phyloP scores from a whole-genome alignment of 2,113 vertebrate genomes.

The Pygoscelis adeliae region DNA sequence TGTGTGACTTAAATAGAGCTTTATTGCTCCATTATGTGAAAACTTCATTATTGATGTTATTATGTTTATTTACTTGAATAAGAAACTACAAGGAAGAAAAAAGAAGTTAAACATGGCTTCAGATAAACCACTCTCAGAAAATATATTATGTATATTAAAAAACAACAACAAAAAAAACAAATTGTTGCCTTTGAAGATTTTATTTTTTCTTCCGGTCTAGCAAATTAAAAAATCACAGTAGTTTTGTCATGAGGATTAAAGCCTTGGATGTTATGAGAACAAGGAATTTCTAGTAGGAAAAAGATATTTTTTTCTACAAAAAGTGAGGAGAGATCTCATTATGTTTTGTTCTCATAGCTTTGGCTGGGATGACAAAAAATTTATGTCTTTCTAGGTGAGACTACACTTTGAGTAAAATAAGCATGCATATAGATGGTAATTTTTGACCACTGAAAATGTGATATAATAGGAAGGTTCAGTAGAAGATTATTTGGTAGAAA shows the following conservation, averaged over 20 bases:
- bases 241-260: not conserved
- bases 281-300: not conserved
- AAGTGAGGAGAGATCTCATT: not conserved
- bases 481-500: not conserved
- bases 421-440: not conserved
- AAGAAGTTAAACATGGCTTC: not conserved
- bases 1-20: not conserved
- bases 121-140: not conserved
- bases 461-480: not conserved
- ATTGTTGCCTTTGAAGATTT: not conserved
- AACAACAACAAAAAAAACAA: not conserved
- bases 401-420: not conserved
- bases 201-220: not conserved
- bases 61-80: not conserved
- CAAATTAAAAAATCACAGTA: not conserved
- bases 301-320: not conserved
- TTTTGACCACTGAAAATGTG: not conserved
- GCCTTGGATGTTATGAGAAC: not conserved
- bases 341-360: not conserved
- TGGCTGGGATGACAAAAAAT: not conserved
- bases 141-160: not conserved
- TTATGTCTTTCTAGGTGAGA: not conserved
- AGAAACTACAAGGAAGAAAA: not conserved
- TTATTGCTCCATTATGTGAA: not conserved
- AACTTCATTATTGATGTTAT: not conserved